A percentile compares a stretch with the other conserved stretches of the same genome.
These are phyloP conservation scores for Gari tellinella DNA, from an alignment of 2,888 invertebrate species.

Conservation along the genomic window DNA sequence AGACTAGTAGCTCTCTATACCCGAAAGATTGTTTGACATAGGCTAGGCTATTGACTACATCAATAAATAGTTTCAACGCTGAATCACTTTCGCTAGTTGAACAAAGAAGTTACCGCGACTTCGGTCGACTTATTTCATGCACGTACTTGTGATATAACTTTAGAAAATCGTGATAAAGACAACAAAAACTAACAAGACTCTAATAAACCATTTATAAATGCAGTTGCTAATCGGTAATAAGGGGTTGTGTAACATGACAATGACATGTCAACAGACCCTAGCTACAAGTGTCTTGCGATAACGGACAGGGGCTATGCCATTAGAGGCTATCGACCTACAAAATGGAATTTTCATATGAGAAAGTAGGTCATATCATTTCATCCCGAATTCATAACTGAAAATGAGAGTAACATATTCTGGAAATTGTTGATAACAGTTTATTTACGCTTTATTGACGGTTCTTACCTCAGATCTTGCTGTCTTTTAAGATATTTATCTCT, in stretches of 20 bases:
- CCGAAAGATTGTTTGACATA: too few relatives aligned
- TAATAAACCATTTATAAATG: too few relatives aligned
- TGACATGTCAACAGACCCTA: background rate
- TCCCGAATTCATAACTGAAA: too few relatives aligned
- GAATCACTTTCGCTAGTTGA: background rate
- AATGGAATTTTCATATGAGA: conserved; percentile 1
- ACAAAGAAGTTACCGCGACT: conserved; percentile 24
- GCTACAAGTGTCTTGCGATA: conserved; percentile 29
- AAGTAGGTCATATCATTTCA: conserved; percentile 6
- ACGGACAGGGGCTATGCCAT: conserved; percentile 6
- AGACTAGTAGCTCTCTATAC: too few relatives aligned
- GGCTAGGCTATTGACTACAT: too few relatives aligned
- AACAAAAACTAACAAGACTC: too few relatives aligned
- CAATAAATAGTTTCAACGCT: too few relatives aligned
- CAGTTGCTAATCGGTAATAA: background rate
- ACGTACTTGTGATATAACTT: conserved; percentile 14
- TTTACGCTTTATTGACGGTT: conserved; percentile 11
- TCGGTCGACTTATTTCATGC: conserved; percentile 11
- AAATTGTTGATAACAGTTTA: too few relatives aligned
- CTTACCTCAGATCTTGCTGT: conserved; percentile 20
- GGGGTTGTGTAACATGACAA: too few relatives aligned
- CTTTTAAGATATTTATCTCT: conserved; percentile 11
- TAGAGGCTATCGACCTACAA: conserved; percentile 41
- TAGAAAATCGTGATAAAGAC: too few relatives aligned
- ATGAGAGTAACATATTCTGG: too few relatives aligned